phyloP scores from a whole-genome alignment of 2,113 vertebrate genomes.

The Cacatua alba region DNA sequence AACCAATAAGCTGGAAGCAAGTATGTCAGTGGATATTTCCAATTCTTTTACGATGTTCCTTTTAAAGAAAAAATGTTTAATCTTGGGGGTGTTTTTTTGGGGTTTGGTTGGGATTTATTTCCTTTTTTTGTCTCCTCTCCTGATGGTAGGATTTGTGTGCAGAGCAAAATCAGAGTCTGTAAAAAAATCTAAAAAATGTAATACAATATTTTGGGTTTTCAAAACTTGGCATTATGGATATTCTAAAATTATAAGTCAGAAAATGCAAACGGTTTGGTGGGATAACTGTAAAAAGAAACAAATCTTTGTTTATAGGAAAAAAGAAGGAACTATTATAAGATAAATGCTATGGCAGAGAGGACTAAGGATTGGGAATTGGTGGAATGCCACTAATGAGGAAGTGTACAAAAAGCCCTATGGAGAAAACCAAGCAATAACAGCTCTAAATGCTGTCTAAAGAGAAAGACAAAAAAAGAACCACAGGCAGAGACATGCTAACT shows the following conservation, averaged over 20 bases:
- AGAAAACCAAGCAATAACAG: not conserved
- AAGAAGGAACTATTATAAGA: not conserved
- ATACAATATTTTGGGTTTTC: not conserved
- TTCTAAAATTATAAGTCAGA: not conserved
- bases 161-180: not conserved
- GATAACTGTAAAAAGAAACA: not conserved
- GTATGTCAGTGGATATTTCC: not conserved
- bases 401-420: not conserved
- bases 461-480: not conserved
- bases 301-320: not conserved
- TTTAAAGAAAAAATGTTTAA: not conserved
- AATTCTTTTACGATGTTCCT: not conserved
- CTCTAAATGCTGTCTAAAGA: not conserved
- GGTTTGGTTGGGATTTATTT: not conserved
- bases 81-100: accelerated
- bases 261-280: not conserved
- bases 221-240: not conserved
- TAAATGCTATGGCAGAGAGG: not conserved
- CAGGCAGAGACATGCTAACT: not conserved
- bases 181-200: not conserved
- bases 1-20: not conserved
- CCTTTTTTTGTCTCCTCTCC: not conserved
- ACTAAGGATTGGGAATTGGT: not conserved
- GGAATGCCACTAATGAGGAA: not conserved
- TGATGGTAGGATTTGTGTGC: not conserved